Evolutionary conservation across 2,113 vertebrate species (phyloP), one percentile per base, ranked within the genome.

Genomic region (Budorcas taxicolor): DNA sequence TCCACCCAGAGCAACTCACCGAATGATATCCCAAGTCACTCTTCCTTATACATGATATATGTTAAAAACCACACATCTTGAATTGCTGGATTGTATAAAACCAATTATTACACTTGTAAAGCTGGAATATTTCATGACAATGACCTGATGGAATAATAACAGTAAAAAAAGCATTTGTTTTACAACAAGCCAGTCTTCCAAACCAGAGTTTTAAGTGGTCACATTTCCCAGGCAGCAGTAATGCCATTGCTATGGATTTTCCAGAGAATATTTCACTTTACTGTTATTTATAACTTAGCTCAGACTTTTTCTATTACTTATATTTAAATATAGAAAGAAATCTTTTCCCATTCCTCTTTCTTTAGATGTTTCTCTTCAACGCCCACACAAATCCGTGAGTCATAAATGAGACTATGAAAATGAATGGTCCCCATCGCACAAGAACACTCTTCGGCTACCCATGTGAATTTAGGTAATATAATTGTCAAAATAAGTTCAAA

Each of bases 241-340:
- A 36, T 64, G 92, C 43, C 96, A 95, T 98, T 64, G 96, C 92
- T 98, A 91, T 87, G 98, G 97, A 97, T 98, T 96, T 85, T 91
- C 86, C 91, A 89, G 97, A 94, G 92, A 98, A 98, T 97, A 99
- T 98, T 99, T 98, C 97, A 98, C 82, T 98, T 97, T 96, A 76
- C 97, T 94, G 98, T 94, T 98, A 98, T 99, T 99, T 97, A 97
- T 98, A 98, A 87, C 96, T 97, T 98, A 94, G 98, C 98, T 97
- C 98, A 93, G 92, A 90, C 96, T 97, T 96, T 97, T 98, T 98
- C 98, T 95, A 95, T 97, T 98, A 98, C 98, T 98, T 97, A 97
- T 98, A 98, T 98, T 99, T 99, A 99, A 99, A 99, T 98, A 98
- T 98, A 99, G 99, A 99, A 98, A 97, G 97, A 45, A 97, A 97